These are phyloP conservation scores for Cosmia trapezina DNA, from an alignment of 2,888 invertebrate species.

Conservation along the genomic window DNA sequence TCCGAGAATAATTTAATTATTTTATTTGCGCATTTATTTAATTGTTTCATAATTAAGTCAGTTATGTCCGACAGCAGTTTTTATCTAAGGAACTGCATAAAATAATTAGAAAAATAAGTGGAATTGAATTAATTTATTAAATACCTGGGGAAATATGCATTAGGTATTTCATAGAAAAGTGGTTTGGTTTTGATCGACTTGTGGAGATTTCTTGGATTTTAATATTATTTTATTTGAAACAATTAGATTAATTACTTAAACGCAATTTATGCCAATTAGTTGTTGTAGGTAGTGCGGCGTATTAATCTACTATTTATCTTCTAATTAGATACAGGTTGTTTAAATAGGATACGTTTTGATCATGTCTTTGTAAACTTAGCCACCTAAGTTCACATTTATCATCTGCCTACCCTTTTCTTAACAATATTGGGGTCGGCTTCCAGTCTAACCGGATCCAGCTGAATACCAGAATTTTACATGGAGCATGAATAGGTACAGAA, in stretches of 20 bases:
- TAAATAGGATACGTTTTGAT: no score
- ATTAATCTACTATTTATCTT: neutral
- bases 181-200: constrained; percentile 8
- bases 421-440: no score
- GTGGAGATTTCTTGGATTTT: constrained; percentile 14
- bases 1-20: constrained; percentile 11
- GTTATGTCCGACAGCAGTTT: constrained; percentile 10
- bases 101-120: constrained; percentile 16
- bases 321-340: neutral
- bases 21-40: constrained; percentile 7
- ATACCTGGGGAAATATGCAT: constrained; percentile 24
- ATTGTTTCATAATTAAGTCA: constrained; percentile 5
- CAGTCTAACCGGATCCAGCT: no score
- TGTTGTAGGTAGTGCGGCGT: neutral
- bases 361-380: no score
- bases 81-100: constrained; percentile 9
- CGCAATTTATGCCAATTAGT: neutral
- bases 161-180: constrained; percentile 23
- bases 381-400: no score
- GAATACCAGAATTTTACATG: no score
- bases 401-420: no score
- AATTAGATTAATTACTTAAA: neutral
- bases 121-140: constrained; percentile 19
- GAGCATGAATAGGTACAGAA: no score
- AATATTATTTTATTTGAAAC: neutral